Evolutionary conservation across 2,113 vertebrate genomes (phyloP).

Genomic region (Gopherus flavomarginatus): DNA sequence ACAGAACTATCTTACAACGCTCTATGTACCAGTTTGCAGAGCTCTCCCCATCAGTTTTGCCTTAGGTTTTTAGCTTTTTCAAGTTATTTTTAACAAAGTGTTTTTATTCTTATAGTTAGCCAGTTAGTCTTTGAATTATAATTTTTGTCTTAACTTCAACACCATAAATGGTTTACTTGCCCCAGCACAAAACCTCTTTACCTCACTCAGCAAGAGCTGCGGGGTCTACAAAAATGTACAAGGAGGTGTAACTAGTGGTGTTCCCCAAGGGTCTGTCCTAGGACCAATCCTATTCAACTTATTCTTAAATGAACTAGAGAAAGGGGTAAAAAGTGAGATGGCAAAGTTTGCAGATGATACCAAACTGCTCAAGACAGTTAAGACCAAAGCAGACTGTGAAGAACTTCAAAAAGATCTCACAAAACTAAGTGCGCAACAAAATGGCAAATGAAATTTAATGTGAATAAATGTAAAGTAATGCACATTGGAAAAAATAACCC

Average conservation of each 20-base stretch:
- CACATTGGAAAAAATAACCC: too few relatives aligned
- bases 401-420: too few relatives aligned
- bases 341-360: too few relatives aligned
- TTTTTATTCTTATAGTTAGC: neutral
- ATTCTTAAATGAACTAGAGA: too few relatives aligned
- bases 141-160: conserved; percentile 11
- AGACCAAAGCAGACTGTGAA: too few relatives aligned
- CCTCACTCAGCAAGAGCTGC: neutral
- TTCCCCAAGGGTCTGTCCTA: too few relatives aligned
- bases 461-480: too few relatives aligned
- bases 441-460: too few relatives aligned
- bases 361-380: too few relatives aligned
- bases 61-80: neutral
- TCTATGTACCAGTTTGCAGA: neutral
- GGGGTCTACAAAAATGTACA: neutral
- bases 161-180: neutral
- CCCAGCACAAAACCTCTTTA: neutral
- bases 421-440: too few relatives aligned
- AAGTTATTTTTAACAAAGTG: neutral
- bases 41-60: neutral
- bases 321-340: too few relatives aligned
- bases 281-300: too few relatives aligned
- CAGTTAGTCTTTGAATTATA: neutral
- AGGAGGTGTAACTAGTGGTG: neutral
- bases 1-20: neutral